Evolutionary conservation across 2,113 vertebrate species (phyloP).

Genomic region (Puffinus mauretanicus): DNA sequence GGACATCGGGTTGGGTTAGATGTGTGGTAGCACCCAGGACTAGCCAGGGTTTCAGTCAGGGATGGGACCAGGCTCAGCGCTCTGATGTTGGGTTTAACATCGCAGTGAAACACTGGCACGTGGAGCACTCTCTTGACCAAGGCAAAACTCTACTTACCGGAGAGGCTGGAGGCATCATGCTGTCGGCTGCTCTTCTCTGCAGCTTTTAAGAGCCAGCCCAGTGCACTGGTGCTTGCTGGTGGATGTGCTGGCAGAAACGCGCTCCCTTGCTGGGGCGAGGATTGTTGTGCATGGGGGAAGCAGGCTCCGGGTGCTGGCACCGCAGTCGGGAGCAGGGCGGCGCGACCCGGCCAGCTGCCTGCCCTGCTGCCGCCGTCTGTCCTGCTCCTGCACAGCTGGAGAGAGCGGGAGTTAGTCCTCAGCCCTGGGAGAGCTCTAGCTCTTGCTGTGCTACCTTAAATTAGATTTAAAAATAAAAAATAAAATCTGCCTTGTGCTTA

Average conservation of each 20-base stretch:
- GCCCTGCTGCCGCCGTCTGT: background rate
- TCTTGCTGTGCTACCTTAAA: conserved; percentile 39
- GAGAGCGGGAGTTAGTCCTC: background rate
- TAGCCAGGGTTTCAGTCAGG: background rate
- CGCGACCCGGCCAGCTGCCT: background rate
- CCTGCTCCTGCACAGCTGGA: background rate
- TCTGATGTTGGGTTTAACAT: background rate
- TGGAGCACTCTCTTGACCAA: background rate
- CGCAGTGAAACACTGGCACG: background rate
- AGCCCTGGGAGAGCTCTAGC: background rate
- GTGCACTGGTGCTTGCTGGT: background rate
- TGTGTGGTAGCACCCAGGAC: background rate
- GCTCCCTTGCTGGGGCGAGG: background rate
- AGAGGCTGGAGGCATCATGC: background rate
- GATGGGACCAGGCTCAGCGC: background rate
- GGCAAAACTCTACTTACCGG: background rate
- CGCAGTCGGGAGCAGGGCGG: rapidly evolving
- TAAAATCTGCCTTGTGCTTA: background rate
- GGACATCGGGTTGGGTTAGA: rapidly evolving
- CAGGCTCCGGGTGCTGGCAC: background rate
- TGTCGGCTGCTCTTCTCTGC: background rate
- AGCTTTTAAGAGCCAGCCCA: background rate
- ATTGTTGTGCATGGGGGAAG: background rate
- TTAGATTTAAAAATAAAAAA: conserved; percentile 10
- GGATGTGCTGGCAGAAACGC: background rate